phyloP scores from a whole-genome alignment of 2,797 vertebrate species.

The Phoxinus dragarum region DNA sequence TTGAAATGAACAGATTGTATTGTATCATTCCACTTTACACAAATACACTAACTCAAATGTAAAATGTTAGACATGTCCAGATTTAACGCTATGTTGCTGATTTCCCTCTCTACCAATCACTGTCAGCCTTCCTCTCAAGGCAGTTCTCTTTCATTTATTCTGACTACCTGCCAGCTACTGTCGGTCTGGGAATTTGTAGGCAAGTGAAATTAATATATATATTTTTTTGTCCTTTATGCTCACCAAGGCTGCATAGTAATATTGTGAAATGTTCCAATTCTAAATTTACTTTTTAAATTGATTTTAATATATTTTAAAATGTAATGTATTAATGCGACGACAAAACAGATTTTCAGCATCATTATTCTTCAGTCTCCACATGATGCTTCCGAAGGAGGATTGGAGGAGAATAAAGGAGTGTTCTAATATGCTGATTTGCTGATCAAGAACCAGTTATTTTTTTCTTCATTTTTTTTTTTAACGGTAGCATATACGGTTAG shows the following conservation, averaged over 20 bases:
- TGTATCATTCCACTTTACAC: not conserved
- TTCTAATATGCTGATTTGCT: not conserved
- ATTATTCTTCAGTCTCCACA: not conserved
- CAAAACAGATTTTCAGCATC: not conserved
- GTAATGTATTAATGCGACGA: not conserved
- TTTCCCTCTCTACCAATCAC: not conserved
- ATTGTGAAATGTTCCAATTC: not conserved
- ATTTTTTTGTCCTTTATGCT: not conserved
- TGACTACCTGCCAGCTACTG: not conserved
- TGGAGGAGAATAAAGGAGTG: too few relatives aligned
- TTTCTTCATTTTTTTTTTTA: not conserved
- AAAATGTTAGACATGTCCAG: not conserved
- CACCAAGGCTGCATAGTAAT: not conserved
- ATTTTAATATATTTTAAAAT: not conserved
- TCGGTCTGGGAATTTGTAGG: not conserved
- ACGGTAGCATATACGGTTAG: not conserved
- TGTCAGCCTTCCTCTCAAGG: not conserved
- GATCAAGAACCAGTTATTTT: not conserved
- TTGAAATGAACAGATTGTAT: conserved; percentile 4
- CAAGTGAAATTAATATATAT: not conserved
- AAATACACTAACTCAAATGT: not conserved
- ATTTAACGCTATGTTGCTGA: not conserved
- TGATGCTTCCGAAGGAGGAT: not conserved
- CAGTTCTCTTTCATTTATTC: not conserved
- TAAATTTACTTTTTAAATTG: not conserved